These are phyloP conservation scores for Empidonax alnorum DNA, from an alignment of 2,113 vertebrate genomes.

Conservation along the genomic window DNA sequence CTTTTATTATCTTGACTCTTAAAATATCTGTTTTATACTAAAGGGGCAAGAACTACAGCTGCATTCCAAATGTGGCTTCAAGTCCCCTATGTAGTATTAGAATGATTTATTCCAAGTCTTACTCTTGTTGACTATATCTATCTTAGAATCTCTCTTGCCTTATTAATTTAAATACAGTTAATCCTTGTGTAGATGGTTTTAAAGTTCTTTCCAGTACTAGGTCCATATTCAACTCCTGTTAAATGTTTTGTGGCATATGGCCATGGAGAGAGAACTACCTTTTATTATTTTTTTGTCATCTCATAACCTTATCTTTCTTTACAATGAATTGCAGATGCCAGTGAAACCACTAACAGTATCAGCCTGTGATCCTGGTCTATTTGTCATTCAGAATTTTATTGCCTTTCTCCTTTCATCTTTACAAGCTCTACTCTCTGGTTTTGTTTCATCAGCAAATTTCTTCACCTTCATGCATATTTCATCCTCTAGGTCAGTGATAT, in stretches of 20 bases:
- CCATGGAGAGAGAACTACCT: not conserved
- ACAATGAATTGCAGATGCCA: conserved; percentile 50
- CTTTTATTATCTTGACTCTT: not conserved
- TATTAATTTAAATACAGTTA: conserved; percentile 33
- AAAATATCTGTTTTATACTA: not conserved
- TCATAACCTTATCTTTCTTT: conserved; percentile 34
- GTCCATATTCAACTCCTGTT: not conserved
- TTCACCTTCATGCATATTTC: conserved; percentile 70
- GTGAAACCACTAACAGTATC: conserved; percentile 41
- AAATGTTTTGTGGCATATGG: not conserved
- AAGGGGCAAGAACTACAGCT: not conserved
- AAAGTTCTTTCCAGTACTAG: not conserved
- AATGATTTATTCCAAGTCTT: conserved; percentile 6
- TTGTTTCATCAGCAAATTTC: conserved; percentile 72
- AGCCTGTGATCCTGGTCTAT: conserved; percentile 41
- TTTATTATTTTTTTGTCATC: not conserved
- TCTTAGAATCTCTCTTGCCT: not conserved
- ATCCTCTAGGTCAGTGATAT: conserved; percentile 57
- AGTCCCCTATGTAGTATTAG: not conserved
- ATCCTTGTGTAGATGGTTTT: conserved; percentile 11
- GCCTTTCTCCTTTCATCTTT: conserved; percentile 51
- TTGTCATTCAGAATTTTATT: conserved; percentile 69
- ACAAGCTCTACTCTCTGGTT: conserved; percentile 38
- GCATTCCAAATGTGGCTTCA: not conserved
- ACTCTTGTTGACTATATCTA: conserved; percentile 3